phyloP scores from a whole-genome alignment of 2,888 invertebrate genomes.

The Coronaproctus castanopsis region DNA sequence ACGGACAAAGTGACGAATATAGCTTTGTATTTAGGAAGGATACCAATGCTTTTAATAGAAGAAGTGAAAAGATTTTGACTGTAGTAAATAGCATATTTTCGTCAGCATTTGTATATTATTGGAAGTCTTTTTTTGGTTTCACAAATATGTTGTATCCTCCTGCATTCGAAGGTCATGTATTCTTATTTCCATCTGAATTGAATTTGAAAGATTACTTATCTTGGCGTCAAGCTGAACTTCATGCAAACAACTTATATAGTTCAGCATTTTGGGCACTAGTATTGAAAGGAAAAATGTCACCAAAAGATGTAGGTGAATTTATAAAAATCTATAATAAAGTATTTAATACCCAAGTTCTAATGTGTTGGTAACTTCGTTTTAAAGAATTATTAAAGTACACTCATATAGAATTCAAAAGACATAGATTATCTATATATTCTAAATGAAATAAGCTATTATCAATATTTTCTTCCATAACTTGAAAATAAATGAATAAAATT shows the following conservation, averaged over 20 bases:
- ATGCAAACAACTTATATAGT: conserved; percentile 92
- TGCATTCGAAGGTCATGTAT: conserved; percentile 74
- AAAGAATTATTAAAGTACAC: too few species aligned
- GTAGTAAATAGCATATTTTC: conserved; percentile 76
- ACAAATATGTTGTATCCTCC: conserved; percentile 60
- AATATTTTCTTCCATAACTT: too few species aligned
- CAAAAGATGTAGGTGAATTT: conserved; percentile 42
- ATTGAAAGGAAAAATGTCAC: conserved; percentile 47
- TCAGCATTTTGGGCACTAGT: conserved; percentile 88
- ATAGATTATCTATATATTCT: too few species aligned
- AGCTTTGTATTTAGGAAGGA: conserved; percentile 74
- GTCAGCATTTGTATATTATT: conserved; percentile 66
- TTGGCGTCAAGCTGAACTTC: conserved; percentile 88
- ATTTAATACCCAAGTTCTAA: background rate
- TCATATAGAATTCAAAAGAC: too few species aligned
- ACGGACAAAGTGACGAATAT: conserved; percentile 93
- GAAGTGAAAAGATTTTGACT: conserved; percentile 64
- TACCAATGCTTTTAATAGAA: conserved; percentile 53
- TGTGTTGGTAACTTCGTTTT: too few species aligned
- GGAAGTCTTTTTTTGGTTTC: conserved; percentile 57
- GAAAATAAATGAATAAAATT: too few species aligned
- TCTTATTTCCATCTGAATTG: conserved; percentile 70
- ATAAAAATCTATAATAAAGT: background rate
- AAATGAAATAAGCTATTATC: too few species aligned
- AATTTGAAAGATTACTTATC: conserved; percentile 74